Evolutionary conservation across 2,113 vertebrate species (phyloP).

Genomic region (Montifringilla adamsi): DNA sequence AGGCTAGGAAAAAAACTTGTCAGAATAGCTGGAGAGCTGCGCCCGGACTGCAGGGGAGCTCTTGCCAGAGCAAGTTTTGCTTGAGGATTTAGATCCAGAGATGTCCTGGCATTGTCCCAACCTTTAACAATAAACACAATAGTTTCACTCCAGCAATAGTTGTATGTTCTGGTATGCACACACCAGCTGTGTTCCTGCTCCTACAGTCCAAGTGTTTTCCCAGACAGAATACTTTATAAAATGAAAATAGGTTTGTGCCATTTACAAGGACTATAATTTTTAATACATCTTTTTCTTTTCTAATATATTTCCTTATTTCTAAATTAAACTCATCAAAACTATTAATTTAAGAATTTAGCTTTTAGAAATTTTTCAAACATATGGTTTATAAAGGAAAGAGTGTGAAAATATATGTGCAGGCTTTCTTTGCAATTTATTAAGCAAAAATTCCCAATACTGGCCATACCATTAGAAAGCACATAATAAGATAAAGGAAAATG

Average conservation of each 20-base stretch:
- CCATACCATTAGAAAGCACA: not conserved
- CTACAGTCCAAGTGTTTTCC: not conserved
- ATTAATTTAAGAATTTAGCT: not conserved
- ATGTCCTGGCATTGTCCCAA: not conserved
- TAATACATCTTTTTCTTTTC: not conserved
- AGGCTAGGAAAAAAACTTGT: not conserved
- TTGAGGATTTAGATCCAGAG: not conserved
- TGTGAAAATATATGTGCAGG: not conserved
- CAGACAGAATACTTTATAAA: not conserved
- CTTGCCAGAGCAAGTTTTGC: not conserved
- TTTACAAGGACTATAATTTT: not conserved
- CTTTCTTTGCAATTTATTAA: not conserved
- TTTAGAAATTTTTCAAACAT: not conserved
- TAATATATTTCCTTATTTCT: not conserved
- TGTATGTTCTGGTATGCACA: not conserved
- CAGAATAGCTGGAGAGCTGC: not conserved
- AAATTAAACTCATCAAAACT: not conserved
- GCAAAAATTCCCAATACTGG: not conserved
- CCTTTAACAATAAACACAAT: not conserved
- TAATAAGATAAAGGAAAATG: not conserved
- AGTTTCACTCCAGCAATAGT: not conserved
- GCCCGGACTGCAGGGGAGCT: rapidly evolving
- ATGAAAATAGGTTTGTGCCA: not conserved
- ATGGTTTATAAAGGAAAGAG: not conserved
- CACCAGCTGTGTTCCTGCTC: not conserved